These are phyloP conservation scores for Orius laevigatus DNA, from an alignment of 1,140 invertebrate genomes.

Conservation along the genomic window DNA sequence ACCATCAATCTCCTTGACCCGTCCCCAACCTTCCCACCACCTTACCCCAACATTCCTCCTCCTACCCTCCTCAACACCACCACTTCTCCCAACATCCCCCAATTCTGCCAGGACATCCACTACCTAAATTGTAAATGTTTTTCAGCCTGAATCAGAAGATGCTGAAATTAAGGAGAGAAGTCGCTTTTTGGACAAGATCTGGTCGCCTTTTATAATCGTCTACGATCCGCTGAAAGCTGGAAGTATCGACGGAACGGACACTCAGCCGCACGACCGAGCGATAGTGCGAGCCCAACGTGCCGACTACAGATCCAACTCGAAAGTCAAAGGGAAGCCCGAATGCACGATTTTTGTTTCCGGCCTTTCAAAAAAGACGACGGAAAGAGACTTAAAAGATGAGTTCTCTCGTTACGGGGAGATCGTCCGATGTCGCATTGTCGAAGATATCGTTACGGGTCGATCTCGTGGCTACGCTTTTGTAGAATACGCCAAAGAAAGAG, in stretches of 20 bases:
- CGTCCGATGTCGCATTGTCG: slow-evolving; percentile 46
- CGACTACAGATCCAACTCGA: slow-evolving; percentile 48
- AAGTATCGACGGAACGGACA: slow-evolving; percentile 73
- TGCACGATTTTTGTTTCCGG: slow-evolving; percentile 64
- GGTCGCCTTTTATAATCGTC: slow-evolving; percentile 2
- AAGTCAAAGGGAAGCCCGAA: slow-evolving; percentile 47
- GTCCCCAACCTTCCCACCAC: too few relatives aligned
- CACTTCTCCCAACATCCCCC: too few relatives aligned
- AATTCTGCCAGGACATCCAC: too few relatives aligned
- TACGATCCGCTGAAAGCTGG: slow-evolving; percentile 41
- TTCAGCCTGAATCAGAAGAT: slow-evolving; percentile 2
- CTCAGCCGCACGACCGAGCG: slow-evolving; percentile 62
- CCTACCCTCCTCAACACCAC: too few relatives aligned
- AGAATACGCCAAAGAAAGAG: slow-evolving; percentile 48
- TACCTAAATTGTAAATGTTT: too few relatives aligned
- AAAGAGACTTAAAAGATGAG: slow-evolving; percentile 30
- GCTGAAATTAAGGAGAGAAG: neutral
- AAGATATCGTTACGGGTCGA: slow-evolving; percentile 65
- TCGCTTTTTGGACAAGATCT: neutral
- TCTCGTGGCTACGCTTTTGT: slow-evolving; percentile 75
- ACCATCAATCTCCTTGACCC: too few relatives aligned
- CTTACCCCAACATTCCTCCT: too few relatives aligned
- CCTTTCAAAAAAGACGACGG: slow-evolving; percentile 51
- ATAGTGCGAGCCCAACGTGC: slow-evolving; percentile 53
- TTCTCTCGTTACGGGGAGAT: slow-evolving; percentile 54